Conservation (phyloP, 2,113 vertebrate genomes). For the Dolichotis patagonum region DNA sequence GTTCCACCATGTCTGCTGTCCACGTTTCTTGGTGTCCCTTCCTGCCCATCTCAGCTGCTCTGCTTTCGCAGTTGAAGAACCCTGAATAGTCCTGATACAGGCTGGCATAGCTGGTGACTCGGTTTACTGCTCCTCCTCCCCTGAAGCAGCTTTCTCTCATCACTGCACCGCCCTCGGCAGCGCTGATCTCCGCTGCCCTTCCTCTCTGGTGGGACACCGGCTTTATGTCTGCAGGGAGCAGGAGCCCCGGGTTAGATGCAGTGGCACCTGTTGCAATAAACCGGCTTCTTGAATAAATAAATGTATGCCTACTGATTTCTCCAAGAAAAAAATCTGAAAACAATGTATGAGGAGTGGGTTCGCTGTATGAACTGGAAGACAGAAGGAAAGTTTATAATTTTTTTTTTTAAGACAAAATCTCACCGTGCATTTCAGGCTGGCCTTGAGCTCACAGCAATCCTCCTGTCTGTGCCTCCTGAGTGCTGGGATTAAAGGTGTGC, state of each 20-base stretch:
- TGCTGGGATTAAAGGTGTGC: no score
- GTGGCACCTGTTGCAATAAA: neutral
- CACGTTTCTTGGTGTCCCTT: neutral
- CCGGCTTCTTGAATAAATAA: neutral
- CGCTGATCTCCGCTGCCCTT: neutral
- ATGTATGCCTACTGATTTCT: neutral
- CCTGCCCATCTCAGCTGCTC: neutral
- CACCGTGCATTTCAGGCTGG: no score
- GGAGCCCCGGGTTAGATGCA: neutral
- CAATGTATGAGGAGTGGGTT: neutral
- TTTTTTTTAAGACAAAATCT: no score
- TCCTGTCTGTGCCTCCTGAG: no score
- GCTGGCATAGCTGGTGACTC: neutral
- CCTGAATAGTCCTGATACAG: neutral
- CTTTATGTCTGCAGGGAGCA: neutral
- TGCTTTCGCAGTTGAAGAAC: neutral
- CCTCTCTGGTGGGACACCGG: neutral
- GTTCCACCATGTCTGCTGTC: neutral
- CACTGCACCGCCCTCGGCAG: neutral
- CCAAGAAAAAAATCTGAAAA: no score
- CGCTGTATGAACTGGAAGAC: neutral
- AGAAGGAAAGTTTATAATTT: neutral
- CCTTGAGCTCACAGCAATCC: no score
- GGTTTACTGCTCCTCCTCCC: neutral
- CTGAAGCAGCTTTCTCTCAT: neutral